Conservation (phyloP, 2,113 vertebrate species). For the Haemorhous mexicanus region DNA sequence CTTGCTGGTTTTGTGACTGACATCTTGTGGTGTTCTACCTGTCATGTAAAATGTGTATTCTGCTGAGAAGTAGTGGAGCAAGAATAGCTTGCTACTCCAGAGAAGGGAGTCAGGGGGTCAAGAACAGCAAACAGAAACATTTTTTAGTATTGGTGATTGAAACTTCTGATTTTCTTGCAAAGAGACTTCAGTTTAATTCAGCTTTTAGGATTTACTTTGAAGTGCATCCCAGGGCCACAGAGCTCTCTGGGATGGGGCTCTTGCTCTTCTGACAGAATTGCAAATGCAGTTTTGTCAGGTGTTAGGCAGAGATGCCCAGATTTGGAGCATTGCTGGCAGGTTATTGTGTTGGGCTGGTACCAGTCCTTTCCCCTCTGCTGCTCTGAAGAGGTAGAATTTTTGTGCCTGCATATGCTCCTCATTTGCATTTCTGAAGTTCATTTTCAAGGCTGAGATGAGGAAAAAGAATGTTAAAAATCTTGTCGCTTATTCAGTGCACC, state of each 20-base stretch:
- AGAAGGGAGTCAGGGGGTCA: not conserved
- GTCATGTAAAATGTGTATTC: not conserved
- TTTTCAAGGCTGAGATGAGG: constrained; percentile 17
- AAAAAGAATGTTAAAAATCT: not conserved
- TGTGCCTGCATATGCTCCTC: not conserved
- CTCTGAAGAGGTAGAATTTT: not conserved
- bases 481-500: not conserved
- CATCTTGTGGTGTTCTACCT: not conserved
- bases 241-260: not conserved
- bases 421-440: constrained; percentile 17
- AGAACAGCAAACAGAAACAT: not conserved
- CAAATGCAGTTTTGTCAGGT: not conserved
- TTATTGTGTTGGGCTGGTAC: not conserved
- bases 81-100: not conserved
- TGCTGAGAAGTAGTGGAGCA: not conserved
- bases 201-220: not conserved
- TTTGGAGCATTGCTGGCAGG: not conserved
- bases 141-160: not conserved
- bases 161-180: not conserved
- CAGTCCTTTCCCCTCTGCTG: not conserved
- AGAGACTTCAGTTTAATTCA: not conserved
- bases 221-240: not conserved
- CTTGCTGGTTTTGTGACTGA: not conserved
- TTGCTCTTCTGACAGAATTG: not conserved
- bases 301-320: not conserved